Base-by-base conservation (phyloP, 1,140 invertebrate genomes). In the Pantala flavescens region DNA sequence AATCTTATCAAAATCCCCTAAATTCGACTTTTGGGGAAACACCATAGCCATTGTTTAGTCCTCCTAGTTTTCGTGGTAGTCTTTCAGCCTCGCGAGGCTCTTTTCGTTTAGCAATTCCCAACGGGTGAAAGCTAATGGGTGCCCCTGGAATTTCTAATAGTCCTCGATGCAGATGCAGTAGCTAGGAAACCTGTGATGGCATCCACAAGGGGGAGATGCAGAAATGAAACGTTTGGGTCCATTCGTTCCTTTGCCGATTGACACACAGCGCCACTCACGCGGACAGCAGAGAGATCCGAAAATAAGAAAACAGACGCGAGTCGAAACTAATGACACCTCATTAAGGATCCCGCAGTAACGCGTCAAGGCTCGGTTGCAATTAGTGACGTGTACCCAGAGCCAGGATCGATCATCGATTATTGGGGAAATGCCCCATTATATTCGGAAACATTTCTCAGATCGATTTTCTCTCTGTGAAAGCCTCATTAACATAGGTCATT, bases 401-500 rank as follows among this genome's bases (percentile, higher is more conserved):
- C 16, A 14, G 3, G 49, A 63, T 63, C 49, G 49, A 63, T 63
- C 49, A 63, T 63, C 49, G 49, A 63, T 63, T 63, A 63, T 63
- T 63, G 49, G 49, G 49, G 49, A 63, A 63, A 63, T 63, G 49
- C 49, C 49, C 49, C 49, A 63, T 63, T 63, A 63, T 63, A 63
- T 63, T 63, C 49, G 49, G 49, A 63, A 63, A 63, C 49, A 63
- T 63, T 63, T 63, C 16, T 16, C 49, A 12, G n/a, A 63, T 63
- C 49, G 49, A 63, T 63, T 63, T 63, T 63, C 49, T 63, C n/a
- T 21, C 49, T 63, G 16, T 63, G 49, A 63, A 63, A 21, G 49
- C 49, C 49, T 63, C 49, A 63, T 63, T 63, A 63, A 63, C 49
- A 63, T 63, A 63, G 49, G 49, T 63, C 49, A 63, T 63, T 63